These are phyloP conservation scores for Syngnathus acus DNA, from an alignment of 2,797 vertebrate species.

Conservation along the genomic window DNA sequence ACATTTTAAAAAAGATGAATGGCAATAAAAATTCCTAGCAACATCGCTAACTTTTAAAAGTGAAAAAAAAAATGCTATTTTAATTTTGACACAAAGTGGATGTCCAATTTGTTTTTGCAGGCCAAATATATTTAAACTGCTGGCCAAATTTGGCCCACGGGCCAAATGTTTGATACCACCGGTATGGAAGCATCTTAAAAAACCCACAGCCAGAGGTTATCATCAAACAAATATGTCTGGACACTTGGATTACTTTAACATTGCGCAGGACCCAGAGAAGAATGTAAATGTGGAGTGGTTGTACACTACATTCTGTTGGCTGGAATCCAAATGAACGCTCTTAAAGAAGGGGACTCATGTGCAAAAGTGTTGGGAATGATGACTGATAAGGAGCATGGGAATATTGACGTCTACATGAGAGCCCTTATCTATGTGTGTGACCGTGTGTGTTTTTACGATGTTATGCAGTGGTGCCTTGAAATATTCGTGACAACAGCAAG, in stretches of 20 bases:
- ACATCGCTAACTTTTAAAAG: too few relatives aligned
- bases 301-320: conserved; percentile 22
- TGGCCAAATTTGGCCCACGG: too few relatives aligned
- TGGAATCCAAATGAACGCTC: conserved; percentile 35
- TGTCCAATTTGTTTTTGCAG: too few relatives aligned
- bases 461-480: background rate
- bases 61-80: too few relatives aligned
- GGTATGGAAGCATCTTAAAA: too few relatives aligned
- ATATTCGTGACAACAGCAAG: background rate
- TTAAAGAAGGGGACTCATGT: conserved; percentile 34
- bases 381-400: conserved; percentile 28
- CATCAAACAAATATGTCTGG: background rate
- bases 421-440: background rate
- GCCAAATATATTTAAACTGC: too few relatives aligned
- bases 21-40: too few relatives aligned
- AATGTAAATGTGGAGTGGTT: background rate
- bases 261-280: background rate
- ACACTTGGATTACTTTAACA: background rate
- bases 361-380: conserved; percentile 49
- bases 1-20: background rate
- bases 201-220: too few relatives aligned
- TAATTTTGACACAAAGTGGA: too few relatives aligned
- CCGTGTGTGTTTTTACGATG: background rate
- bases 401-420: background rate
- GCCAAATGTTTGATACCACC: too few relatives aligned